Evolutionary conservation across 1,140 invertebrate species (phyloP).

Genomic region (Aethina tumida): DNA sequence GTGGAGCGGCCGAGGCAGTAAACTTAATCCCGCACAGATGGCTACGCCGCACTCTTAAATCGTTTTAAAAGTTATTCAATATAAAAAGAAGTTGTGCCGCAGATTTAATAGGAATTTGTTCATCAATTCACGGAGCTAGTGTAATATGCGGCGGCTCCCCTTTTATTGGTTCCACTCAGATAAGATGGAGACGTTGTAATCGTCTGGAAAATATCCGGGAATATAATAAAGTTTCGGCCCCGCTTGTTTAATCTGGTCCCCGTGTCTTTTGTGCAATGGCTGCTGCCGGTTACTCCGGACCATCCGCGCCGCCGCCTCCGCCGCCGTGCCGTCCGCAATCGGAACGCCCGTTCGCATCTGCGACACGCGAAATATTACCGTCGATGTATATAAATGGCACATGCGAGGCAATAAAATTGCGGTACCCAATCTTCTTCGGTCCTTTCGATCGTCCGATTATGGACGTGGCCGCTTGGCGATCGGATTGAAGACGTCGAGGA

Average conservation of each 20-base stretch:
- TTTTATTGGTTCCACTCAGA: conserved; percentile 27
- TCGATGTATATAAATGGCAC: too few species aligned
- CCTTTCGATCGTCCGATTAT: too few species aligned
- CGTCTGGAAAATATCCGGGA: conserved; percentile 2
- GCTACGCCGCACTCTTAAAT: conserved; percentile 31
- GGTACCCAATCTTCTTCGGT: too few species aligned
- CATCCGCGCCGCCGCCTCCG: too few species aligned
- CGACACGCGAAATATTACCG: too few species aligned
- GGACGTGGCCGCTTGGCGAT: too few species aligned
- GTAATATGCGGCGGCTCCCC: conserved; percentile 23
- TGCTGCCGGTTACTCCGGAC: too few species aligned
- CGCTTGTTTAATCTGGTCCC: too few species aligned
- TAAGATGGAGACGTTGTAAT: conserved; percentile 15
- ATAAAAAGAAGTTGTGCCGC: conserved; percentile 34
- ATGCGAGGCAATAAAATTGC: too few species aligned
- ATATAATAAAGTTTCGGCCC: conserved; percentile 7
- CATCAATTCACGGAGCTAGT: conserved; percentile 34
- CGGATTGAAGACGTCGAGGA: too few species aligned
- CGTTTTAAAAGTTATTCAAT: conserved; percentile 37
- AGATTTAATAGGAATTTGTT: conserved; percentile 37
- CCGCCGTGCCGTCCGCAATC: too few species aligned
- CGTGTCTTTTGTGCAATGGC: conserved; percentile 5
- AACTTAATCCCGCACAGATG: conserved; percentile 36
- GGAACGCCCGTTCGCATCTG: too few species aligned
- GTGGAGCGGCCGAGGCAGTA: conserved; percentile 24